phyloP scores from a whole-genome alignment of 2,113 vertebrate genomes.

The Paralichthys olivaceus region DNA sequence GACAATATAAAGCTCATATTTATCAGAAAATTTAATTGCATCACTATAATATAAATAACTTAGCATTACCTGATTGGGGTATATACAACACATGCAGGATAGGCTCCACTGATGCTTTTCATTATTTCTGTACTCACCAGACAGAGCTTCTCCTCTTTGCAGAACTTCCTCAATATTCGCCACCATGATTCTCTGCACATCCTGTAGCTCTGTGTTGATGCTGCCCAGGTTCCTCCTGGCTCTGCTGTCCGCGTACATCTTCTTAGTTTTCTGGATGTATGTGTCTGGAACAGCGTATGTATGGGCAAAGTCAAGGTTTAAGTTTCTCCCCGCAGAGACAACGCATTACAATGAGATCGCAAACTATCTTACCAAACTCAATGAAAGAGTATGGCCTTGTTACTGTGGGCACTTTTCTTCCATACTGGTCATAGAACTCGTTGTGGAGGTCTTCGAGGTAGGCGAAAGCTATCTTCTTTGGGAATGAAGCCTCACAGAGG shows the following conservation, averaged over 20 bases:
- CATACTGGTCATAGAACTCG: constrained; percentile 94
- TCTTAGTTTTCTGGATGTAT: constrained; percentile 98
- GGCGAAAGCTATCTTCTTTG: constrained; percentile 93
- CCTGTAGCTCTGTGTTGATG: constrained; percentile 97
- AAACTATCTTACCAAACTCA: constrained; percentile 88
- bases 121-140: constrained; percentile 80
- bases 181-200: constrained; percentile 98
- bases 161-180: constrained; percentile 97
- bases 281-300: constrained; percentile 85
- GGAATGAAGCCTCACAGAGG: constrained; percentile 91
- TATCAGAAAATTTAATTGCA: too few relatives aligned
- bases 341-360: neutral
- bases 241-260: constrained; percentile 92
- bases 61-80: too few relatives aligned
- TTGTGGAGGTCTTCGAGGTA: constrained; percentile 93
- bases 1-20: too few relatives aligned
- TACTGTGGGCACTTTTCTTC: constrained; percentile 90
- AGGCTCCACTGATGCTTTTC: too few relatives aligned
- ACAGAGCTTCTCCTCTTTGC: constrained; percentile 94
- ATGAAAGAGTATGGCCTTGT: constrained; percentile 98
- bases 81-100: too few relatives aligned
- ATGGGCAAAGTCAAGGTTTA: neutral
- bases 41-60: too few relatives aligned
- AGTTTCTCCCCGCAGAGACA: neutral
- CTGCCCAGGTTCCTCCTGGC: constrained; percentile 92